Base-by-base conservation (phyloP, 2,797 vertebrate species). In the Hydrolagus colliei region DNA sequence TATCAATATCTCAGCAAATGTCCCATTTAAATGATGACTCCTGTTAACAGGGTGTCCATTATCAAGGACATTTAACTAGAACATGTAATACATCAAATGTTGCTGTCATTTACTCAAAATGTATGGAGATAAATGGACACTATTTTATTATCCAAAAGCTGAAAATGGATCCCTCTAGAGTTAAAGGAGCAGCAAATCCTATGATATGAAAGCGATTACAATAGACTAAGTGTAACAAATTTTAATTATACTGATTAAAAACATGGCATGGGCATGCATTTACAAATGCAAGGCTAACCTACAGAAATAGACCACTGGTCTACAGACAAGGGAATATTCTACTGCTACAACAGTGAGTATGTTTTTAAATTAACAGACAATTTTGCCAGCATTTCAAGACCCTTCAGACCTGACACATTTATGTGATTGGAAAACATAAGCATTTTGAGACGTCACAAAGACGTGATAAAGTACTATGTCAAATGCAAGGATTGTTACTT, bases 211-310 rank as follows among this genome's bases (percentile, higher is more conserved):
- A 84, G 4, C 14, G n/a, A 68, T 84, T 84, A 41, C 32, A 68
- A 16, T 18, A 84, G 32, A 13, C 67, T 35, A 32, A 9, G 41
- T 68, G 32, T 35, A 41, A 9, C 12, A 16, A 76, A 76, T 59
- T 52, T 3, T 59, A 77, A 59, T 77, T 77, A 77, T 74, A 74
- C 6, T 65, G 16, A 84, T 71, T 71, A 71, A 84, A 84, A 18
- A 71, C 68, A 6, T 67, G 71, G 5, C 12, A 65, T 27, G 12
- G 27, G 52, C 6, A 65, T 63, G 14, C 13, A 13, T 65, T n/a
- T 13, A 52, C 65, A 68, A 71, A 71, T 20, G 8, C 18, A 71
- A 52, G 32, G 20, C 52, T 9, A 18, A 32, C 41, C 20, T 68
- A 62, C 20, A 65, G 77, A 68, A 63, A 63, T 79, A 18, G 52